phyloP scores from a whole-genome alignment of 2,113 vertebrate species.

The Guaruba guarouba region DNA sequence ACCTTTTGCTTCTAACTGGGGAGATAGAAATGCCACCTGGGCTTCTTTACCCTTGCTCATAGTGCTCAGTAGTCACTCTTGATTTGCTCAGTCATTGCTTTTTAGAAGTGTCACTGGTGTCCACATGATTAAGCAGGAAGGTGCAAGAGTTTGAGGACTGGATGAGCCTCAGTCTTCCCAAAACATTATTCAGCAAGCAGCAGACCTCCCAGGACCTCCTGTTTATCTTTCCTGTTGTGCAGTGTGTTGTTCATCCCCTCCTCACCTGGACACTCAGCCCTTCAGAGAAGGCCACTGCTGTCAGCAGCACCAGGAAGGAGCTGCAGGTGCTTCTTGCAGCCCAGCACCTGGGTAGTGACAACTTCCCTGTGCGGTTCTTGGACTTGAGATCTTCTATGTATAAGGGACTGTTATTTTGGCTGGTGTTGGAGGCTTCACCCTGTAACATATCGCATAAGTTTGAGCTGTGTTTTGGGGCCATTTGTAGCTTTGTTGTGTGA shows the following conservation, averaged over 20 bases:
- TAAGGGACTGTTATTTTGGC: not conserved
- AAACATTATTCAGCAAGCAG: not conserved
- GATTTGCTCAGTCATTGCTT: not conserved
- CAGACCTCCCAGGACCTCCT: not conserved
- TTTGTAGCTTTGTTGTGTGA: not conserved
- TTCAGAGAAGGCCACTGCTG: not conserved
- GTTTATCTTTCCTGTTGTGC: not conserved
- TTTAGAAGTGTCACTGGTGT: not conserved
- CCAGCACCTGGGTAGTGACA: not conserved
- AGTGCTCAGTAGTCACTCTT: not conserved
- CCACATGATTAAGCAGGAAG: rapidly evolving
- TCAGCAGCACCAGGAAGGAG: not conserved
- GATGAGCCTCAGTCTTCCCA: not conserved
- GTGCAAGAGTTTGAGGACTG: not conserved
- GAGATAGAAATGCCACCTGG: not conserved
- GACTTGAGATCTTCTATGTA: not conserved
- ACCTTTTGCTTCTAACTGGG: not conserved
- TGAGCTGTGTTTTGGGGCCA: not conserved
- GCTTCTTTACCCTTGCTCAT: not conserved
- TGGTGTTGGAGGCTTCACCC: not conserved
- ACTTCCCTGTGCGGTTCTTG: not conserved
- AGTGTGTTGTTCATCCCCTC: not conserved
- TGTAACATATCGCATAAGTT: not conserved
- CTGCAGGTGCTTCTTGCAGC: not conserved
- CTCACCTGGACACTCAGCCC: not conserved